These are phyloP conservation scores for Cottus gobio DNA, from an alignment of 2,113 vertebrate species.

Conservation along the genomic window DNA sequence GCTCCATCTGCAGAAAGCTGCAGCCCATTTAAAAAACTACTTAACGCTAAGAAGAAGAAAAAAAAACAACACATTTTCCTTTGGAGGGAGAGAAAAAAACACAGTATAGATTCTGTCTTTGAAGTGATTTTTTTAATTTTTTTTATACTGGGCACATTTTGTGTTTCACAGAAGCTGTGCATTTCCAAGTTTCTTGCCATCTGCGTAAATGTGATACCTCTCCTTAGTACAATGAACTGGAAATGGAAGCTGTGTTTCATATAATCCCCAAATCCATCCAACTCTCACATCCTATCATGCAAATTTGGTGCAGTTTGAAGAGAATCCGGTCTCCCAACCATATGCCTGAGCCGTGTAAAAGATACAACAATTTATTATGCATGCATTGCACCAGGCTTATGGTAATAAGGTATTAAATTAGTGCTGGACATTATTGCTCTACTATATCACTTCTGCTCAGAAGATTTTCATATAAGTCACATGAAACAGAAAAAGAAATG, in stretches of 20 bases:
- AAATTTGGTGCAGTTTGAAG: constrained; percentile 86
- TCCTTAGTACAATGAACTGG: constrained; percentile 85
- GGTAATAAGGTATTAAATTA: constrained; percentile 89
- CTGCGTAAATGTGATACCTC: constrained; percentile 86
- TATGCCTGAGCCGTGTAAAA: constrained; percentile 84
- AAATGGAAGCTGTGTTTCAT: constrained; percentile 86
- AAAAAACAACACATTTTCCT: constrained; percentile 27
- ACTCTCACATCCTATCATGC: constrained; percentile 88
- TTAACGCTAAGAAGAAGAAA: constrained; percentile 3
- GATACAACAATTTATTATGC: constrained; percentile 89
- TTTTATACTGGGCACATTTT: constrained; percentile 57
- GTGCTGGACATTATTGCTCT: constrained; percentile 86
- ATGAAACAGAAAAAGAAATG: constrained; percentile 72
- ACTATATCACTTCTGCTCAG: constrained; percentile 81
- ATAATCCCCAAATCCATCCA: constrained; percentile 88
- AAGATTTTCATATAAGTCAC: constrained; percentile 79
- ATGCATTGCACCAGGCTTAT: constrained; percentile 86
- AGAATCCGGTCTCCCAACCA: constrained; percentile 82
- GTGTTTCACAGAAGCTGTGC: constrained; percentile 74
- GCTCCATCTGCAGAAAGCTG: constrained; percentile 37
- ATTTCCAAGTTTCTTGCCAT: constrained; percentile 82
- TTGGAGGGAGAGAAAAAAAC: constrained; percentile 18
- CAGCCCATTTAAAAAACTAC: constrained; percentile 40
- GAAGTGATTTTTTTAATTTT: constrained; percentile 49
- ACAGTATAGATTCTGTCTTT: constrained; percentile 61